phyloP scores from a whole-genome alignment of 2,797 vertebrate species.

The Onychomys torridus region DNA sequence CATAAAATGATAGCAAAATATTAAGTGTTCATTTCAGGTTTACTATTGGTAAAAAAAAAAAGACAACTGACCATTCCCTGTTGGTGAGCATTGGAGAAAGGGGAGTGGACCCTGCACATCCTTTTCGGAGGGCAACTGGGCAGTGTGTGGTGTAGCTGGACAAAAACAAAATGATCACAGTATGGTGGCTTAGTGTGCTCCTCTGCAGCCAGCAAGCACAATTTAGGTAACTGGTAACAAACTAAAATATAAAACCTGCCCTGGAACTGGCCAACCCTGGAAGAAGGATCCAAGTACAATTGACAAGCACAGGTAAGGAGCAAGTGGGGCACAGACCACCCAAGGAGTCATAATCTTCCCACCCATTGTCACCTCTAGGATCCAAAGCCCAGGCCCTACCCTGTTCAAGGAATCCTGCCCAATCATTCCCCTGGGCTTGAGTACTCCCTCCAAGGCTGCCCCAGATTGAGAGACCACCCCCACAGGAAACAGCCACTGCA shows the following conservation, averaged over 20 bases:
- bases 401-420: background rate
- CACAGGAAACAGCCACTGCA: background rate
- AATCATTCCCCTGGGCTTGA: background rate
- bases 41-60: background rate
- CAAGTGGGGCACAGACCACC: background rate
- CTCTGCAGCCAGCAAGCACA: background rate
- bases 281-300: background rate
- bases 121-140: background rate
- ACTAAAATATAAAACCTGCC: background rate
- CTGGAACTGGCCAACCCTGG: background rate
- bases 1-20: background rate
- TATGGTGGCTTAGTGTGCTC: background rate
- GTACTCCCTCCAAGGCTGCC: background rate
- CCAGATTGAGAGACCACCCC: background rate
- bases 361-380: background rate
- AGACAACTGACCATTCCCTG: background rate
- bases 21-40: background rate
- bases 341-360: background rate
- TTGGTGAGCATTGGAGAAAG: background rate
- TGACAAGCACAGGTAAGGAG: background rate
- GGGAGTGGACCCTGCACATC: rapidly evolving
- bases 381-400: background rate
- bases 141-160: no score
- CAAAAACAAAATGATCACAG: no score
- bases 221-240: background rate